Evolutionary conservation across 2,797 vertebrate species (phyloP).

Genomic region (Micromesistius poutassou): DNA sequence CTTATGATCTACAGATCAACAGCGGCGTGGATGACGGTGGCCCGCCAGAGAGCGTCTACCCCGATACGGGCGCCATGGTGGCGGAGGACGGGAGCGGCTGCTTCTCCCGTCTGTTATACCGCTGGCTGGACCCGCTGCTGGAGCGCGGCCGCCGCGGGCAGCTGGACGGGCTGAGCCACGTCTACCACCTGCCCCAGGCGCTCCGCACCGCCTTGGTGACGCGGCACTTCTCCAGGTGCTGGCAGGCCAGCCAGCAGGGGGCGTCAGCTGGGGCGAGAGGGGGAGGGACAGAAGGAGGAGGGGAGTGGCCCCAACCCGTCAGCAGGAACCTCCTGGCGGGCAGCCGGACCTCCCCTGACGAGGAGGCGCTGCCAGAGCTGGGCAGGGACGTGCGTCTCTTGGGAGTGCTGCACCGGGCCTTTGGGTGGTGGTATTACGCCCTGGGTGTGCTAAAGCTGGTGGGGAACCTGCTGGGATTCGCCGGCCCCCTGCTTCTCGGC

Average conservation of each 20-base stretch:
- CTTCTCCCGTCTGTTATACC: conserved; percentile 85
- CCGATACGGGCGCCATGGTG: conserved; percentile 62
- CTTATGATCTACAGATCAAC: conserved; percentile 65
- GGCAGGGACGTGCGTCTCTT: conserved; percentile 64
- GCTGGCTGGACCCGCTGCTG: conserved; percentile 89
- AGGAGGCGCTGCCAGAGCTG: conserved; percentile 35
- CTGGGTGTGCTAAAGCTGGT: conserved; percentile 83
- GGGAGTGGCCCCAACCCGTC: conserved; percentile 42
- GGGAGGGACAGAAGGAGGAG: neutral
- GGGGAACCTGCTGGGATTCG: conserved; percentile 77
- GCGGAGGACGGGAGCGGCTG: conserved; percentile 88
- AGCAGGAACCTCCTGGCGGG: conserved; percentile 45
- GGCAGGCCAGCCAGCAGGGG: conserved; percentile 64
- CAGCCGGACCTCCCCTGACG: conserved; percentile 44
- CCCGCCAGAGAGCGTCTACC: conserved; percentile 50
- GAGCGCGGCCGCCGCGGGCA: conserved; percentile 74
- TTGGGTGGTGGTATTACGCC: conserved; percentile 78
- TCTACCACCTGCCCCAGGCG: conserved; percentile 79
- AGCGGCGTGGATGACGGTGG: conserved; percentile 56
- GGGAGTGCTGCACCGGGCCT: conserved; percentile 78
- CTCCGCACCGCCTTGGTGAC: conserved; percentile 74
- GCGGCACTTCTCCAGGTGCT: conserved; percentile 75
- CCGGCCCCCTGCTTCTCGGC: conserved; percentile 87
- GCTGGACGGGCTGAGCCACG: conserved; percentile 74
- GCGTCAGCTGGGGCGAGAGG: neutral